Base-by-base conservation (phyloP, 2,888 invertebrate genomes). In the Hypselothyrea guttata region DNA sequence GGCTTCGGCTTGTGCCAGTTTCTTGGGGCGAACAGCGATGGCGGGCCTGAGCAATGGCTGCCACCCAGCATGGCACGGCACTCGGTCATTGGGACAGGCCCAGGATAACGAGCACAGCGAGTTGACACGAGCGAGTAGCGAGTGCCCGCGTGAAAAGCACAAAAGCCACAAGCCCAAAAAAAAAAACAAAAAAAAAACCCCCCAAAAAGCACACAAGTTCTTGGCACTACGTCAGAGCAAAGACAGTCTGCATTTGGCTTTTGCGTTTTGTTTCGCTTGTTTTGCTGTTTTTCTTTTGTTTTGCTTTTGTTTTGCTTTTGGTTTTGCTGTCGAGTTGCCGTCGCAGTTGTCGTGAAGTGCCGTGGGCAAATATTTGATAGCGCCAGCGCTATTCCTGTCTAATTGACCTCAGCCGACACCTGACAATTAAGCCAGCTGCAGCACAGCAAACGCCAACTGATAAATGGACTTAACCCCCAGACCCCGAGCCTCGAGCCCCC, bases 11-110 rank as follows among this genome's bases (percentile, higher is more conserved):
- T 57, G 44, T 34, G 55, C 55, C 48, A 56, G 42, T 56, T 56
- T 47, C 22, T 42, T 27, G 34, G 15, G 9, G 41, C n/a, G 30
- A 12, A 30, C 40, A 40, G 33, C 16, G 37, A 9, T 4, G 9
- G 9, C 2, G 16, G 5, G 2, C 3, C 22, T 2, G 5, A 4
- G 22, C 22, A 5, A 22, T 22, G 22, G 16, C 18, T 9, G 37
- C 61, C 54, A 42, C 42, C 38, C 58, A 45, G 46, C 18, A 49
- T 37, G 51, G 22, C 51, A 49, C 64, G 69, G 55, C 63, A 81
- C 72, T 86, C 84, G 87, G 85, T 86, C 87, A 86, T 86, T 86
- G 84, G 85, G 86, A 86, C 85, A 78, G 84, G 85, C 82, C 74
- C 82, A 77, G 74, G 70, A 70, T 62, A 62, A 52, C 54, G 55